phyloP scores from a whole-genome alignment of 2,797 vertebrate genomes.

The Xenentodon cancila region DNA sequence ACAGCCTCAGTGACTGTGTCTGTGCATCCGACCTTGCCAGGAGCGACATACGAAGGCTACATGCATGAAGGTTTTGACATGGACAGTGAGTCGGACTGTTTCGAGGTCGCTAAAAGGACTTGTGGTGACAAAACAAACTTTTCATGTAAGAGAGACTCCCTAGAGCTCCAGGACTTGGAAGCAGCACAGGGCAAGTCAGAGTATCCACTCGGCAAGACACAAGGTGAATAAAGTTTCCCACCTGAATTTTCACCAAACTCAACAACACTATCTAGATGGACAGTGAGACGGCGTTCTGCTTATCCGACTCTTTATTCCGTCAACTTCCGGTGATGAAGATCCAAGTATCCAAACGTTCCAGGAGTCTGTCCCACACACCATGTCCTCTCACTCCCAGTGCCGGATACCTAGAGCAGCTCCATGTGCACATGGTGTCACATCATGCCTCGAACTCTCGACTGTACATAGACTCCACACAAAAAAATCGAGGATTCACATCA shows the following conservation, averaged over 20 bases:
- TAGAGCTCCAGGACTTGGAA: conserved; percentile 88
- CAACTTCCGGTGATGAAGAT: conserved; percentile 80
- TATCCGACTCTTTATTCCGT: conserved; percentile 31
- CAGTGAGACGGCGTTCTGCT: conserved; percentile 2
- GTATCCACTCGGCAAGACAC: conserved; percentile 71
- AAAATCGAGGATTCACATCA: conserved; percentile 82
- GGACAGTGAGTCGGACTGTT: conserved; percentile 82
- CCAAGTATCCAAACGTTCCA: conserved; percentile 84
- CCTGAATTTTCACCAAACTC: background rate
- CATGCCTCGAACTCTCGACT: conserved; percentile 67
- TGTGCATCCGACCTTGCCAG: conserved; percentile 90
- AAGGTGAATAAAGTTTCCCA: conserved; percentile 62
- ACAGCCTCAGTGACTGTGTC: conserved; percentile 95
- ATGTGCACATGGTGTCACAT: conserved; percentile 35
- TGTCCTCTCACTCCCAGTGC: conserved; percentile 49
- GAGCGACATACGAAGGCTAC: conserved; percentile 87
- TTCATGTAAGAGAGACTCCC: conserved; percentile 75
- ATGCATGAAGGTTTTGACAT: conserved; percentile 86
- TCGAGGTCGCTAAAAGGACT: conserved; percentile 80
- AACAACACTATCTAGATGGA: background rate
- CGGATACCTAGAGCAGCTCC: conserved; percentile 63
- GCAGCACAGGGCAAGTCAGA: conserved; percentile 66
- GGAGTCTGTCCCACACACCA: conserved; percentile 58
- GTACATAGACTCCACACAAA: conserved; percentile 78
- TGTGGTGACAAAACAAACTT: conserved; percentile 69